Conservation (phyloP, 1,140 invertebrate species). For the Nebria ingens region DNA sequence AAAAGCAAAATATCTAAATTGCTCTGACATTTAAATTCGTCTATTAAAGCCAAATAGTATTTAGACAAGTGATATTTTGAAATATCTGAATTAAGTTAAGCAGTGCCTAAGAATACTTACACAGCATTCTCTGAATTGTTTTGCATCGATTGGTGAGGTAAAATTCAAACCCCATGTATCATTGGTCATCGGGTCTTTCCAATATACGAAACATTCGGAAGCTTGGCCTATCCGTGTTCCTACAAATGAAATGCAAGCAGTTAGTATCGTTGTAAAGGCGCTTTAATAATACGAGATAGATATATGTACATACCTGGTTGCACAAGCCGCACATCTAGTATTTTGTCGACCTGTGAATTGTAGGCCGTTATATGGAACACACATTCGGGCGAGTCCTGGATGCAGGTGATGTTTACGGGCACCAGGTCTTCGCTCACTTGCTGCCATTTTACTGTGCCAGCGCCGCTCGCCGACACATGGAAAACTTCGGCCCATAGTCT, state of each 20-base stretch:
- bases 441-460: conserved; percentile 89
- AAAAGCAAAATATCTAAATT: too few species aligned
- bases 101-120: too few species aligned
- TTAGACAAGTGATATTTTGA: too few species aligned
- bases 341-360: conserved; percentile 97
- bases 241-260: conserved; percentile 47
- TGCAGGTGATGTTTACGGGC: conserved; percentile 93
- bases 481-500: conserved; percentile 97
- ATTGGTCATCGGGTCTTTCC: conserved; percentile 93
- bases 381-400: conserved; percentile 91
- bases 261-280: too few species aligned
- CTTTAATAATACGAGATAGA: too few species aligned
- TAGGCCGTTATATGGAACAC: conserved; percentile 97
- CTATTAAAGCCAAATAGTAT: too few species aligned
- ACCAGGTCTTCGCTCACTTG: conserved; percentile 96
- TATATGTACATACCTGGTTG: conserved; percentile 73
- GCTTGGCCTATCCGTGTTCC: conserved; percentile 93
- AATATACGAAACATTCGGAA: conserved; percentile 96
- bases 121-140: conserved; percentile 94
- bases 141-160: conserved; percentile 91
- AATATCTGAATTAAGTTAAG: too few species aligned
- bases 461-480: conserved; percentile 81
- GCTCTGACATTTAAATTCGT: too few species aligned
- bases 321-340: conserved; percentile 89
- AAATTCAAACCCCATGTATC: conserved; percentile 99